These are phyloP conservation scores for Euphonia xanthogaster DNA, from an alignment of 2,797 vertebrate genomes.

Conservation along the genomic window DNA sequence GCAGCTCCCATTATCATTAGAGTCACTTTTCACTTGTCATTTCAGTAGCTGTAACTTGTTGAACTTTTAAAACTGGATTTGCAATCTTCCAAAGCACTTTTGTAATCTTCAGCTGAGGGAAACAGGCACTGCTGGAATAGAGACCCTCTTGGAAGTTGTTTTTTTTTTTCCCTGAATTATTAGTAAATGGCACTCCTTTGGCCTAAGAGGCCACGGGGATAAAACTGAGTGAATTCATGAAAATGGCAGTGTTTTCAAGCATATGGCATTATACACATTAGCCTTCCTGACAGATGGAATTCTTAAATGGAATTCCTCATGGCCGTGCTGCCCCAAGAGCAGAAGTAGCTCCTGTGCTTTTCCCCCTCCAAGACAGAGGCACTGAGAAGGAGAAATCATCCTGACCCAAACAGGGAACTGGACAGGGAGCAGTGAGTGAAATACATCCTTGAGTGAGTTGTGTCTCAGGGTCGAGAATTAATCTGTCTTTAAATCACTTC, in stretches of 20 bases:
- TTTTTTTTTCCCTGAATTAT: not conserved
- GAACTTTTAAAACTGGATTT: not conserved
- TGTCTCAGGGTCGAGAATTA: not conserved
- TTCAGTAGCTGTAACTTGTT: not conserved
- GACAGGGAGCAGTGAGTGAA: not conserved
- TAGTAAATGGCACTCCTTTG: not conserved
- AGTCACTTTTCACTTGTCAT: not conserved
- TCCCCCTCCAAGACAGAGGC: not conserved
- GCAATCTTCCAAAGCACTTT: not conserved
- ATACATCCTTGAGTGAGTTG: not conserved
- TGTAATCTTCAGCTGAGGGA: not conserved
- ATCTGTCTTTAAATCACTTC: not conserved
- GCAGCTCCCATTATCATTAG: not conserved
- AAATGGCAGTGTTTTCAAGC: not conserved
- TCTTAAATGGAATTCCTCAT: not conserved
- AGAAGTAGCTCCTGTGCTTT: not conserved
- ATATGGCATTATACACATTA: not conserved
- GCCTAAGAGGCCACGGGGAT: not conserved
- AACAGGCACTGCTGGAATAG: not conserved
- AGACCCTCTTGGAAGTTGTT: not conserved
- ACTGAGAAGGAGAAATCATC: not conserved
- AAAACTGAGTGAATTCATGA: not conserved
- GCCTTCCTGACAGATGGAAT: not conserved
- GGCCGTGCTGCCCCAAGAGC: not conserved
- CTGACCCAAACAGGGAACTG: not conserved